These are phyloP conservation scores for Brachystomella parvula DNA, from an alignment of 1,140 invertebrate species.

Conservation along the genomic window DNA sequence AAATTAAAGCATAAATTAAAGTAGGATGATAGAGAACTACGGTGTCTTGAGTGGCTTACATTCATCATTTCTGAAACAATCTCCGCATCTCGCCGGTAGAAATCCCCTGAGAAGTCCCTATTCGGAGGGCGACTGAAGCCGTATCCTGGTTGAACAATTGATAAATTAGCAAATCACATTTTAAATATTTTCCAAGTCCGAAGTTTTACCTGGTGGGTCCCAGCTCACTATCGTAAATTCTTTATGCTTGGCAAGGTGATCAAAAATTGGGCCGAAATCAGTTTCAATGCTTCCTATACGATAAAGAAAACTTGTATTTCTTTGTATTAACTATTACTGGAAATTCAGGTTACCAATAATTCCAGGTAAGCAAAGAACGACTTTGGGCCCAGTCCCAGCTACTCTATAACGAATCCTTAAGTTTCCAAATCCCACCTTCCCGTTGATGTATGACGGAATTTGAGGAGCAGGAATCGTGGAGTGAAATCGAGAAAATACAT, in stretches of 20 bases:
- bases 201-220: conserved; percentile 68
- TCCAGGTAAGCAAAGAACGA: conserved; percentile 65
- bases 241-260: conserved; percentile 53
- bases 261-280: conserved; percentile 71
- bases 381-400: conserved; percentile 59
- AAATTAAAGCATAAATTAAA: not conserved
- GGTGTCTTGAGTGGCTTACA: conserved; percentile 49
- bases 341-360: conserved; percentile 47
- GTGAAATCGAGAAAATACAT: not conserved
- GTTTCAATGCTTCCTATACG: conserved; percentile 62
- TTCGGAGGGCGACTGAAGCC: conserved; percentile 72
- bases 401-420: conserved; percentile 61
- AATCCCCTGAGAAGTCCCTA: conserved; percentile 60
- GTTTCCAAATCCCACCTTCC: conserved; percentile 53
- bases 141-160: conserved; percentile 56
- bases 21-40: not conserved
- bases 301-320: conserved; percentile 42
- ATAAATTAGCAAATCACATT: not conserved
- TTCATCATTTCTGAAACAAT: conserved; percentile 62
- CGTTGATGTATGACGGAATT: not conserved
- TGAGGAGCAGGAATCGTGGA: not conserved
- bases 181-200: too few species aligned
- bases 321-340: conserved; percentile 38
- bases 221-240: conserved; percentile 68
- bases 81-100: conserved; percentile 65